Conservation (phyloP, 2,888 invertebrate genomes). For the Liposcelis brunnea region DNA sequence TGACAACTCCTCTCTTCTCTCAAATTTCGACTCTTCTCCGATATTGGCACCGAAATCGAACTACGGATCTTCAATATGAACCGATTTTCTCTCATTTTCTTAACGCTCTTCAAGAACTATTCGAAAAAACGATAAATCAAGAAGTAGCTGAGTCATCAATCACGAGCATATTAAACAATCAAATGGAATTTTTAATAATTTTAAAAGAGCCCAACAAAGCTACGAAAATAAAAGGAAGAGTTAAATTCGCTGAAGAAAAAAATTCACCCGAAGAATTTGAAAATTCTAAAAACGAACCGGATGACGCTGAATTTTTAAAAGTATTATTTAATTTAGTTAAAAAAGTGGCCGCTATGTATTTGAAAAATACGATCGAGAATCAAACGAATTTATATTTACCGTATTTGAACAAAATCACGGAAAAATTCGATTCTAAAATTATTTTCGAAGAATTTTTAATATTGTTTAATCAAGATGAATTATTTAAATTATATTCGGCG, state of each 20-base stretch:
- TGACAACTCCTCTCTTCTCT: conserved; percentile 23
- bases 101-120: conserved; percentile 23
- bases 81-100: conserved; percentile 27
- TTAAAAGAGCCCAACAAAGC: conserved; percentile 28
- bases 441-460: no score
- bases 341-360: conserved; percentile 33
- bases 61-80: conserved; percentile 21
- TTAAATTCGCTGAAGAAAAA: conserved; percentile 31
- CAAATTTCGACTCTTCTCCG: conserved; percentile 25
- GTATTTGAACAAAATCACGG: no score
- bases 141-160: conserved; percentile 15
- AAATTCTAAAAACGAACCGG: conserved; percentile 14
- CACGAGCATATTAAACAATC: conserved; percentile 20
- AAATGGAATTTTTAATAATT: conserved; percentile 30
- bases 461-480: no score
- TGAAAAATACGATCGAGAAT: conserved; percentile 32
- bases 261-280: conserved; percentile 18
- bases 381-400: conserved; percentile 16
- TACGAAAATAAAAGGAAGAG: conserved; percentile 29
- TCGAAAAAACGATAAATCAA: conserved; percentile 20
- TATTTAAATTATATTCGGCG: no score
- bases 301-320: conserved; percentile 26
- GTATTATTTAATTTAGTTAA: conserved; percentile 31
- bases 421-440: no score
- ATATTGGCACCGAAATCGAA: conserved; percentile 35